These are phyloP conservation scores for Triplophysa bombifrons DNA, from an alignment of 2,797 vertebrate genomes.

Conservation along the genomic window DNA sequence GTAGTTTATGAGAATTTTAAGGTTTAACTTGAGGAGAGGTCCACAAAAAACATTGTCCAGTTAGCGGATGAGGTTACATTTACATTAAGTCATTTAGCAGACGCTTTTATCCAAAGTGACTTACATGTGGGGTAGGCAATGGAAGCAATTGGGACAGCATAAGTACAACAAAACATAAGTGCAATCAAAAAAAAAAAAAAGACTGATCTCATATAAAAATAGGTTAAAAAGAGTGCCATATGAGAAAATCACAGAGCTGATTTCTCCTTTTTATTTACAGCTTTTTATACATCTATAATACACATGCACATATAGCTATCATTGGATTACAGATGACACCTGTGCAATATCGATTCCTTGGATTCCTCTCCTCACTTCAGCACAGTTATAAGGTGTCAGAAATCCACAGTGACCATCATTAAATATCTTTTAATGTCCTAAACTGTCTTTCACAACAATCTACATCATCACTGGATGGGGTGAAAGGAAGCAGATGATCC, in stretches of 20 bases:
- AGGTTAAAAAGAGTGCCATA: not conserved
- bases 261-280: constrained; percentile 34
- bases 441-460: not conserved
- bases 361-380: not conserved
- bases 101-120: no score
- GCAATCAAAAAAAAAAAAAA: no score
- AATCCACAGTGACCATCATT: not conserved
- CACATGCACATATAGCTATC: not conserved
- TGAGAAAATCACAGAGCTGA: constrained; percentile 31
- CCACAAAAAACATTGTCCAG: constrained; percentile 12
- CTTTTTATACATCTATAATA: constrained; percentile 18
- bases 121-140: no score
- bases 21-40: constrained; percentile 57
- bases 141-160: no score
- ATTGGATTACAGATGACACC: constrained; percentile 34
- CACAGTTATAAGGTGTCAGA: not conserved
- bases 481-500: constrained; percentile 21
- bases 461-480: constrained; percentile 4
- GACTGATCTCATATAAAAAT: no score
- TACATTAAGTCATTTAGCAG: no score
- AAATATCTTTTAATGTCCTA: not conserved
- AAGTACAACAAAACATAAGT: no score
- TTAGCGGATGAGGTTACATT: constrained; percentile 19
- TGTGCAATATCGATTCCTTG: constrained; percentile 14
- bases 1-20: constrained; percentile 66